Base-by-base conservation (phyloP, 2,113 vertebrate genomes). In the Lonchura striata region DNA sequence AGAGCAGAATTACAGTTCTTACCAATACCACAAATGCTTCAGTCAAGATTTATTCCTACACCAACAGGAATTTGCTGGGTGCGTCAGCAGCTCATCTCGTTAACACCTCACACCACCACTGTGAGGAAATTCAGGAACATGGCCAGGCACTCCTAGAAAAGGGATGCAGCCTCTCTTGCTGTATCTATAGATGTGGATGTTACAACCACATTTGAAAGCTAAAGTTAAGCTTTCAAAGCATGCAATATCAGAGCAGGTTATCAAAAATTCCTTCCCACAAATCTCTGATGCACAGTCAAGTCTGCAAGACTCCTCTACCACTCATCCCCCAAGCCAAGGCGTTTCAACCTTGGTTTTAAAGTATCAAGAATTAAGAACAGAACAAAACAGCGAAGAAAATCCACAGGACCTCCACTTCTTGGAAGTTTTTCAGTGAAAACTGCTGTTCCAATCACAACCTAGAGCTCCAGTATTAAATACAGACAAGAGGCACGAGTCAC, bases 151-250 rank as follows among this genome's bases (percentile, higher is more conserved):
- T 12, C 39, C 44, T 16, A 37, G 53, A 35, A n/a, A 47, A 71
- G 13, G 23, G 31, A 70, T 54, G 13, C 23, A 46, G 60, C 23
- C 22, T 78, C 25, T 78, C 41, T 24, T 10, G 35, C 42, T n/a
- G 0, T 3, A 17, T 28, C 28, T 50, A 10, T 2, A 11, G 22
- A 49, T 1, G 2, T 46, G 23, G 49, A 21, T 39, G 50, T 31
- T 42, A 37, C 31, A 90, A 28, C 8, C 28, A 39, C 49, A 22
- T 49, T 8, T 12, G 9, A 66, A 82, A 92, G 11, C 5, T 35
- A 12, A 6, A 57, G 23, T 49, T 61, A 14, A 60, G 39, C 39
- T 39, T 39, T 39, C 39, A 39, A 39, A 61, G 46, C 69, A 33
- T 14, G 15, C 13, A 47, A 0, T 6, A 61, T 15, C 47, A 81